Evolutionary conservation across 1,140 invertebrate genomes (phyloP), one percentile per base, ranked within the genome.

Genomic region (Temnothorax curvispinosus): DNA sequence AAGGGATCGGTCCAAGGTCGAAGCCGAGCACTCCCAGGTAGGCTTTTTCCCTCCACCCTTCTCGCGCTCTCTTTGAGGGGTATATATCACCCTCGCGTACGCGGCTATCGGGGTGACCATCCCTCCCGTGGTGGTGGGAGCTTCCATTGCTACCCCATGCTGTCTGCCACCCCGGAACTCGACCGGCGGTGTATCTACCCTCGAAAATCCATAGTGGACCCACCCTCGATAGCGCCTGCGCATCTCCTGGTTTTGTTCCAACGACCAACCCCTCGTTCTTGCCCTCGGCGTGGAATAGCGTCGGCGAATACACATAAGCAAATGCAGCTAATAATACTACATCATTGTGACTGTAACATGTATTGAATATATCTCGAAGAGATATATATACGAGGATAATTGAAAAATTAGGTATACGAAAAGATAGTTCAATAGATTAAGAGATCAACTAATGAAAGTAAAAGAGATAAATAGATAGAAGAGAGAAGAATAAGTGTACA

Each of bases 171-270:
- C 89, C 89, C 90, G 90, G 90, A 91, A 91, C 87, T 84, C 78
- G 87, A 62, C 89, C 65, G 82, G 50, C 56, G 60, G 62, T 80
- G 60, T 91, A 84, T 91, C 90, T 91, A 90, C 87, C 90, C 90
- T 88, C 90, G 90, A 91, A 91, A 91, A 91, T 91, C 90, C 90
- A 91, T 91, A 91, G 90, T 91, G 90, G 90, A 91, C 90, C 90
- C 90, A 91, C 90, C 90, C 90, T 90, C 74, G 75, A 32, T 52
- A 56, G 90, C 90, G 90, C 90, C 84, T 91, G 90, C 90, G 90
- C 90, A 87, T 90, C 89, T 80, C 82, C 56, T 21, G 52, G 62
- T 85, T 77, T 64, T 67, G 38, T 82, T 88, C 58, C 71, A 88
- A 82, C 87, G 64, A 90, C 85, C 88, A 89, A 77, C 58, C 75